phyloP scores from a whole-genome alignment of 2,888 invertebrate species.

The Amaurobius ferox region DNA sequence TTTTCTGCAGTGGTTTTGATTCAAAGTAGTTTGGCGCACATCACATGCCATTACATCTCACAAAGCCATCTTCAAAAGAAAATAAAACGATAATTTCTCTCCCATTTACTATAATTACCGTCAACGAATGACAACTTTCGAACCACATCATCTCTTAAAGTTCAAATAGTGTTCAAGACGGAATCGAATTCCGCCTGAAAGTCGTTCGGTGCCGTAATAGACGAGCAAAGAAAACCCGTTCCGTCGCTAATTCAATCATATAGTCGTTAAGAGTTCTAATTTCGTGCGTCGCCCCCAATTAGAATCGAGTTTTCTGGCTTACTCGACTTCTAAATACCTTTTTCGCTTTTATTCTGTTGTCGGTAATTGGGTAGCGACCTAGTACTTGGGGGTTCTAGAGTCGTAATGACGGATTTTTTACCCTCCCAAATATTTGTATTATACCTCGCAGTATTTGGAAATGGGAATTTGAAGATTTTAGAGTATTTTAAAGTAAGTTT shows the following conservation, averaged over 20 bases:
- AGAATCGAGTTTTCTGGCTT: conserved; percentile 58
- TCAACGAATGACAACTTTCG: neutral
- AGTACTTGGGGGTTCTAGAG: neutral
- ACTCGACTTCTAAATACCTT: conserved; percentile 46
- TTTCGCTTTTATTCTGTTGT: conserved; percentile 42
- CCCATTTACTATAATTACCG: neutral
- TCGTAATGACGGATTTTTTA: neutral
- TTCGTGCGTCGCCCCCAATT: conserved; percentile 68
- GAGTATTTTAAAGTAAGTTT: neutral
- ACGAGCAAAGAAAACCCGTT: conserved; percentile 16
- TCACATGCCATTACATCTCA: neutral
- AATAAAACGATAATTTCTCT: conserved; percentile 6
- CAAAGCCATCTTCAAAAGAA: neutral
- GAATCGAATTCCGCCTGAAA: conserved; percentile 25
- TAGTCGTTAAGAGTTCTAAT: conserved; percentile 69
- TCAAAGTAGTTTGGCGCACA: neutral
- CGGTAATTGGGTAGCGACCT: conserved; percentile 44
- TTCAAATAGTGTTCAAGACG: neutral
- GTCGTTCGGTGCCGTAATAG: conserved; percentile 28
- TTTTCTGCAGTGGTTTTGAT: too few species aligned
- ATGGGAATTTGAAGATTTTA: neutral
- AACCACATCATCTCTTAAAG: neutral
- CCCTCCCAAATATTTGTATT: neutral
- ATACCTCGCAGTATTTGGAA: neutral
- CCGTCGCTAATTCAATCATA: conserved; percentile 67